Conservation (phyloP, 2,113 vertebrate genomes). For the Platysteira castanea region DNA sequence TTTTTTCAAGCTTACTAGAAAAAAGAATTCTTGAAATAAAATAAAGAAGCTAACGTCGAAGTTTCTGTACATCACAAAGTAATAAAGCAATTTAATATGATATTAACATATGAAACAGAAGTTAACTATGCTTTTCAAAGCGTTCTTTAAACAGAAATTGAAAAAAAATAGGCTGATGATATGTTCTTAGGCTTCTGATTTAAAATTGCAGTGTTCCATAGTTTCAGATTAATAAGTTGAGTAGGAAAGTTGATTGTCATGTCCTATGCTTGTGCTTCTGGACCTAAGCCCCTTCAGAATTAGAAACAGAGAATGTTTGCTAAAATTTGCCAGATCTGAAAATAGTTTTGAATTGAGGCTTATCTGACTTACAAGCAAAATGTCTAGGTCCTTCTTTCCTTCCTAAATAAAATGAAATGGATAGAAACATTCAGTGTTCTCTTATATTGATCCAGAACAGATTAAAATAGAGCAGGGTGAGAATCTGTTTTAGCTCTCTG, state of each 20-base stretch:
- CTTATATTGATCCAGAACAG: background rate
- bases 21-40: constrained; percentile 19
- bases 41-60: background rate
- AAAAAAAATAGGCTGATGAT: background rate
- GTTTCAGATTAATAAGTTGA: background rate
- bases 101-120: constrained; percentile 53
- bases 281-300: background rate
- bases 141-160: background rate
- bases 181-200: background rate
- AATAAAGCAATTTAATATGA: background rate
- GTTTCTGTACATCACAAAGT: constrained; percentile 31
- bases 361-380: background rate
- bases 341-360: background rate
- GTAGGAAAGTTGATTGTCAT: background rate
- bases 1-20: background rate
- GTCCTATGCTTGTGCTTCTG: background rate
- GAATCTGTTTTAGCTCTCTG: background rate
- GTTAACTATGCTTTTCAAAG: constrained; percentile 1
- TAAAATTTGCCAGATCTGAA: background rate
- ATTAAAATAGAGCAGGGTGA: background rate
- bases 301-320: background rate
- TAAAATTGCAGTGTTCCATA: background rate
- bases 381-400: background rate
- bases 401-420: background rate
- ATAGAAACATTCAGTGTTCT: background rate